A percentile compares a stretch with the other conserved stretches of the same genome.
phyloP scores from a whole-genome alignment of 2,797 vertebrate species.

The Parambassis ranga region DNA sequence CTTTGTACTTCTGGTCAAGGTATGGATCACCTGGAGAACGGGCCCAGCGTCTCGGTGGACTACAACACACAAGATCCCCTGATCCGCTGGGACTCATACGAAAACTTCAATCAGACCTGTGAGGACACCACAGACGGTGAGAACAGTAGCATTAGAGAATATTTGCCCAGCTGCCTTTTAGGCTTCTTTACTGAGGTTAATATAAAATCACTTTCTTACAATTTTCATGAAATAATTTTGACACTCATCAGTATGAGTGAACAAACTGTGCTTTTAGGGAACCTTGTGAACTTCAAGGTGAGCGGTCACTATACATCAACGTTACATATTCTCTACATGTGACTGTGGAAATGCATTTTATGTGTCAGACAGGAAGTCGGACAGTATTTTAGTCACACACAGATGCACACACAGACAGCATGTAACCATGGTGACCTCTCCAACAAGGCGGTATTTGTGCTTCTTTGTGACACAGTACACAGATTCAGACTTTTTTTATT shows the following conservation, averaged over 20 bases:
- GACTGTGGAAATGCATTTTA: constrained; percentile 18
- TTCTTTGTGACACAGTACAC: constrained; percentile 29
- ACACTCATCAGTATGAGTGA: background rate
- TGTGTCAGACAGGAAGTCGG: background rate
- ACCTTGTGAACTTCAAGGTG: background rate
- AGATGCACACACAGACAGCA: background rate
- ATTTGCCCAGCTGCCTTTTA: no score
- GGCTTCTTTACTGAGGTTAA: constrained; percentile 7
- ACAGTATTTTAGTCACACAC: constrained; percentile 1
- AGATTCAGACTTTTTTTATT: constrained; percentile 35
- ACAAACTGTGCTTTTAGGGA: background rate
- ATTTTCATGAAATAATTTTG: background rate
- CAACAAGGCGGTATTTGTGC: constrained; percentile 55
- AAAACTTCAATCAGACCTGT: constrained; percentile 85
- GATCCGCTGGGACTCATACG: constrained; percentile 96
- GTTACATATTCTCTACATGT: background rate
- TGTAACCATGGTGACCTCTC: background rate
- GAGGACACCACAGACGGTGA: constrained; percentile 86
- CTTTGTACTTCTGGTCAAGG: constrained; percentile 75
- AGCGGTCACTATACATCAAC: background rate
- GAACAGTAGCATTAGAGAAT: constrained; percentile 74
- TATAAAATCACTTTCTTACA: background rate
- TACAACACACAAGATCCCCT: constrained; percentile 96
- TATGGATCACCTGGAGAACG: constrained; percentile 96
- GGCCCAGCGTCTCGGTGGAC: constrained; percentile 94